Conservation (phyloP, 2,797 vertebrate genomes). For the Merluccius polli region DNA sequence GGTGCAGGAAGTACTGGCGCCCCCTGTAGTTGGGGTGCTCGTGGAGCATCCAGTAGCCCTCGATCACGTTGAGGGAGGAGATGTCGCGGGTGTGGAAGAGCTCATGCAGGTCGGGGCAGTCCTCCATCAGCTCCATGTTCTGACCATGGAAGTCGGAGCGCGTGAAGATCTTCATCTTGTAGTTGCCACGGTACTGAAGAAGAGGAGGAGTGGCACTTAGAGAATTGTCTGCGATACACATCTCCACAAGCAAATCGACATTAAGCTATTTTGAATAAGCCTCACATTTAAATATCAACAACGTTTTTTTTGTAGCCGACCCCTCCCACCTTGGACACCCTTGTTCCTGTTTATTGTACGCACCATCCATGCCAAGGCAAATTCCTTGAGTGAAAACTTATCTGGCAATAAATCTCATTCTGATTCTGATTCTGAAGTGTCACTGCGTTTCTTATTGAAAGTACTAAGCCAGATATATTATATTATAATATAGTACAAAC, state of each 20-base stretch:
- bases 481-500: background rate
- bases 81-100: conserved; percentile 76
- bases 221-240: background rate
- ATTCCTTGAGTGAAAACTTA: too few relatives aligned
- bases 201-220: conserved; percentile 3
- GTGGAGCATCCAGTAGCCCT: conserved; percentile 80
- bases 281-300: background rate
- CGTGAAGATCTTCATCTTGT: conserved; percentile 78
- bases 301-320: too few relatives aligned
- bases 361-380: too few relatives aligned
- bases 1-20: conserved; percentile 76
- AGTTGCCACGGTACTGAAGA: conserved; percentile 69
- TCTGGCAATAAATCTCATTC: too few relatives aligned
- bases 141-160: conserved; percentile 74
- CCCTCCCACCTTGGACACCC: too few relatives aligned
- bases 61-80: conserved; percentile 75
- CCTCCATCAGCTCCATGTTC: conserved; percentile 74
- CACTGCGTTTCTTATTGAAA: background rate
- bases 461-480: background rate
- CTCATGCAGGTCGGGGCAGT: conserved; percentile 74
- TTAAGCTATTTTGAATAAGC: background rate
- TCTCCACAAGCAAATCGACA: background rate
- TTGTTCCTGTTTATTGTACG: too few relatives aligned
- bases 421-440: too few relatives aligned
- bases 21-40: conserved; percentile 79